A percentile compares a stretch with the other conserved stretches of the same genome.
phyloP scores from a whole-genome alignment of 2,797 vertebrate species.

The Dromococcyx pavoninus region DNA sequence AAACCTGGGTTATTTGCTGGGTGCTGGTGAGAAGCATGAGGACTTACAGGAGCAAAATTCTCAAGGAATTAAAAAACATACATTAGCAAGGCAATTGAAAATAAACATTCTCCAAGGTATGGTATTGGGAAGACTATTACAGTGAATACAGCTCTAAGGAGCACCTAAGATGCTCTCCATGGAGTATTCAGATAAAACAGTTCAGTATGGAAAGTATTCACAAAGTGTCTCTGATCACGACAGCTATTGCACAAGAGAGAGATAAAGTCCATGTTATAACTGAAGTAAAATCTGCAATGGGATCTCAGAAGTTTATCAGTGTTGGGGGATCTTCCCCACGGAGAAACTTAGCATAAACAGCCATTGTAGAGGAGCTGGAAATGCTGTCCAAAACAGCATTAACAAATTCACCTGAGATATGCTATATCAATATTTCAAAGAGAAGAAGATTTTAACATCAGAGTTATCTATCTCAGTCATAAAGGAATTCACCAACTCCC shows the following conservation, averaged over 20 bases:
- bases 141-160: background rate
- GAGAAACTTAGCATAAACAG: constrained; percentile 6
- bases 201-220: background rate
- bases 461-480: background rate
- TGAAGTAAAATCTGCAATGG: background rate
- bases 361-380: background rate
- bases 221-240: background rate
- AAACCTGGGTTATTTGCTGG: background rate
- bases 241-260: constrained; percentile 16
- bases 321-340: background rate
- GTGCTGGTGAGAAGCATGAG: background rate
- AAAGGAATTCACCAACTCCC: background rate
- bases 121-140: background rate
- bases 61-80: background rate
- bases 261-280: constrained; percentile 14
- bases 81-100: background rate
- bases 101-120: background rate
- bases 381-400: background rate
- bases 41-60: background rate
- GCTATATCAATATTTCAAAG: constrained; percentile 38
- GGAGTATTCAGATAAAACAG: constrained; percentile 26
- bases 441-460: background rate
- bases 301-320: constrained; percentile 22
- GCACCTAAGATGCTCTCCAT: background rate
- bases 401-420: constrained; percentile 17